Conservation (phyloP, 1,140 invertebrate genomes). For the Pinna nobilis region DNA sequence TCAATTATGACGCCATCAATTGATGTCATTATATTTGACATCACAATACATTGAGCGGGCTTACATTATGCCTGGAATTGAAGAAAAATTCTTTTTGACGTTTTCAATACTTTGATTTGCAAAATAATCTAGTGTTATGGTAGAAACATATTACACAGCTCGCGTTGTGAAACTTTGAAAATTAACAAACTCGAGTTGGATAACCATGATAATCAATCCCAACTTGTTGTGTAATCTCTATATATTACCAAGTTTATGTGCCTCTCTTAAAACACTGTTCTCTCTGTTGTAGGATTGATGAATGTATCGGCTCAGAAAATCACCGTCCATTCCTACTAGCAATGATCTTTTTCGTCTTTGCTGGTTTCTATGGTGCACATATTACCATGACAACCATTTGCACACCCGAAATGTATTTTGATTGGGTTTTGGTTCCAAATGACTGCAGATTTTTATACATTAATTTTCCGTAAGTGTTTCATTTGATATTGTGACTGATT, state of each 20-base stretch:
- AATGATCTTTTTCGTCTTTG: slow-evolving; percentile 64
- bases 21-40: no score
- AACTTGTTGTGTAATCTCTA: no score
- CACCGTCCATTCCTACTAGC: slow-evolving; percentile 63
- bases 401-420: slow-evolving; percentile 68
- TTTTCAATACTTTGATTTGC: no score
- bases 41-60: not conserved
- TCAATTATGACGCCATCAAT: no score
- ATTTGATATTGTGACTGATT: not conserved
- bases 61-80: no score
- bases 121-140: no score
- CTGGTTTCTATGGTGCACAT: slow-evolving; percentile 65
- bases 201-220: no score
- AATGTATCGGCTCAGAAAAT: slow-evolving; percentile 67
- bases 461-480: slow-evolving; percentile 62
- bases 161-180: no score
- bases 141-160: no score
- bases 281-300: slow-evolving; percentile 65
- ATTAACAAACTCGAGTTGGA: no score
- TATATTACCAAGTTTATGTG: not conserved
- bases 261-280: not conserved
- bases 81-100: no score
- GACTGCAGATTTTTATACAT: slow-evolving; percentile 69
- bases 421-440: slow-evolving; percentile 66
- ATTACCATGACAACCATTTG: slow-evolving; percentile 71